Evolutionary conservation across 2,888 invertebrate genomes (phyloP).

Genomic region (Pseudococcus viburni): DNA sequence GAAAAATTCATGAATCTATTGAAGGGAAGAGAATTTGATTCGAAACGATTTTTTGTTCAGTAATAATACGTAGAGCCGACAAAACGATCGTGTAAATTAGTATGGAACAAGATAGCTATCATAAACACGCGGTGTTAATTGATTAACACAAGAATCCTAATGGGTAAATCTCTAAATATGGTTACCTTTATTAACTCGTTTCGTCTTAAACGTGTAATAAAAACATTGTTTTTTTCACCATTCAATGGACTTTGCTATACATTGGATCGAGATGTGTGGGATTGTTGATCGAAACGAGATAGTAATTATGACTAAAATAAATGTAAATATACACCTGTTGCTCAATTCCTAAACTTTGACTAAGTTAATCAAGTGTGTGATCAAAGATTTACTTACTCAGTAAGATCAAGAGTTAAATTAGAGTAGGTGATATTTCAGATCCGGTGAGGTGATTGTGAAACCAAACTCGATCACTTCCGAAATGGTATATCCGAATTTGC

Average conservation of each 20-base stretch:
- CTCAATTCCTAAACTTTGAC: too few species aligned
- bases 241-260: background rate
- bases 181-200: conserved; percentile 30
- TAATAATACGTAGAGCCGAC: background rate
- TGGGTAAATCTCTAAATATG: conserved; percentile 8
- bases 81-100: background rate
- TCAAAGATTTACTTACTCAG: too few species aligned
- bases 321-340: background rate
- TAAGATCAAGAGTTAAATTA: too few species aligned
- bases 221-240: conserved; percentile 39
- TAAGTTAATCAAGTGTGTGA: too few species aligned
- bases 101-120: background rate
- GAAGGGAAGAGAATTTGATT: background rate
- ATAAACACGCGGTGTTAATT: conserved; percentile 29
- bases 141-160: conserved; percentile 22
- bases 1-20: background rate
- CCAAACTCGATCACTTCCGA: too few species aligned
- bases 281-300: conserved; percentile 28
- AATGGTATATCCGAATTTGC: too few species aligned
- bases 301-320: background rate
- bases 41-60: background rate
- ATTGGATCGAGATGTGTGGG: background rate
- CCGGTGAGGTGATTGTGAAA: too few species aligned
- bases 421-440: too few species aligned
- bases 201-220: conserved; percentile 24